Conservation (phyloP, 1,140 invertebrate genomes). For the Chionoecetes opilio region DNA sequence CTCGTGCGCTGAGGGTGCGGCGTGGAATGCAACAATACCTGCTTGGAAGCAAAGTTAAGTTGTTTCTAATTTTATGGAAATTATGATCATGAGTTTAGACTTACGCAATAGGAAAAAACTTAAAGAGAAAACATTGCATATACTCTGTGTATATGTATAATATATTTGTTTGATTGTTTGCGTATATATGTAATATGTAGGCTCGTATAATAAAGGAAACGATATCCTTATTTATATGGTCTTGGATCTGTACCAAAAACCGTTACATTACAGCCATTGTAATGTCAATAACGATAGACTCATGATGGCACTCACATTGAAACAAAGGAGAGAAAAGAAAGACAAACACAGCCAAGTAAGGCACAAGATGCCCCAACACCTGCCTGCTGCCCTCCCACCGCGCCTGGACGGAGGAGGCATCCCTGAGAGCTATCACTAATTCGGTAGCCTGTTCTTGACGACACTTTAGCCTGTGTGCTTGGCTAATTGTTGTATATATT, state of each 20-base stretch:
- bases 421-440: not conserved
- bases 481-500: not conserved
- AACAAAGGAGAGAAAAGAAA: not conserved
- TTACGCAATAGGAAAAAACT: too few relatives aligned
- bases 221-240: too few relatives aligned
- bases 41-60: too few relatives aligned
- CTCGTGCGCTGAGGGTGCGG: too few relatives aligned
- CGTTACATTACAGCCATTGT: too few relatives aligned
- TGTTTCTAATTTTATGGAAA: too few relatives aligned
- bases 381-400: not conserved
- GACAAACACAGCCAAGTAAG: not conserved
- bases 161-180: constrained; percentile 31
- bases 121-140: too few relatives aligned
- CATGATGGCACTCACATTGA: not conserved
- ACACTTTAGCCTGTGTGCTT: not conserved
- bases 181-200: not conserved
- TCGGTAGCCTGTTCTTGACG: not conserved
- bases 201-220: too few relatives aligned
- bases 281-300: too few relatives aligned
- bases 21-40: too few relatives aligned
- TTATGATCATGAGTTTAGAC: too few relatives aligned
- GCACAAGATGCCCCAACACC: not conserved
- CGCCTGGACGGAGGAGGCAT: not conserved
- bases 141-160: not conserved
- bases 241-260: too few relatives aligned